A percentile compares a stretch with the other conserved stretches of the same genome.
Conservation (phyloP, 2,113 vertebrate species). For the Calypte anna region DNA sequence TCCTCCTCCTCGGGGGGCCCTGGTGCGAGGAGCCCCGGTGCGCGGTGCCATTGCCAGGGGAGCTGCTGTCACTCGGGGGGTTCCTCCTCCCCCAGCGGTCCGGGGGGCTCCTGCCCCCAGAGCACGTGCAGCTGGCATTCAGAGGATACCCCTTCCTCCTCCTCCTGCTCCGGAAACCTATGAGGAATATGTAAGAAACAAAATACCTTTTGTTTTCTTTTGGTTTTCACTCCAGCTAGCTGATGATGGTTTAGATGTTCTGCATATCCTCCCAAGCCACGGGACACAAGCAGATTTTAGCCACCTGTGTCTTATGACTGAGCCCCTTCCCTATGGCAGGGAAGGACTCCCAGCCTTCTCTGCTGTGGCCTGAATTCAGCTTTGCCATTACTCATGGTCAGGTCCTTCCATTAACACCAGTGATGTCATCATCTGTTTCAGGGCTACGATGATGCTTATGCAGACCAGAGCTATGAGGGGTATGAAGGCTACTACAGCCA, state of each 20-base stretch:
- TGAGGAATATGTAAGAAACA: conserved; percentile 89
- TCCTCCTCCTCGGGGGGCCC: conserved; percentile 81
- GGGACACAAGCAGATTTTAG: not conserved
- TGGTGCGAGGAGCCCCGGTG: conserved; percentile 84
- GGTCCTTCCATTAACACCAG: not conserved
- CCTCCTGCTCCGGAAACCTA: conserved; percentile 85
- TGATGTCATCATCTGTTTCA: conserved; percentile 45
- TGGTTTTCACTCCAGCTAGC: not conserved
- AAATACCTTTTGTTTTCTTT: not conserved
- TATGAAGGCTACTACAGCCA: conserved; percentile 95
- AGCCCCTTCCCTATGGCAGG: not conserved
- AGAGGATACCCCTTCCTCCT: conserved; percentile 89
- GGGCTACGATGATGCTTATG: conserved; percentile 91
- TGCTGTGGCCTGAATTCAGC: not conserved
- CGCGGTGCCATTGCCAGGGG: conserved; percentile 85
- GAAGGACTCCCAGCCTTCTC: not conserved
- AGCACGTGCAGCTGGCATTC: conserved; percentile 85
- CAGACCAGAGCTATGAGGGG: conserved; percentile 89
- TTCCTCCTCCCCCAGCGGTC: conserved; percentile 79
- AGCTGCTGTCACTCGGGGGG: conserved; percentile 83
- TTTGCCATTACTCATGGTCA: not conserved
- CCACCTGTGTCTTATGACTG: accelerated
- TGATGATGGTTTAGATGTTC: not conserved
- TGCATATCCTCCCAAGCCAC: not conserved
- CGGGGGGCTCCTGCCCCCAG: conserved; percentile 83